Evolutionary conservation across 2,888 invertebrate species (phyloP).

Genomic region (Argyra leucocephala): DNA sequence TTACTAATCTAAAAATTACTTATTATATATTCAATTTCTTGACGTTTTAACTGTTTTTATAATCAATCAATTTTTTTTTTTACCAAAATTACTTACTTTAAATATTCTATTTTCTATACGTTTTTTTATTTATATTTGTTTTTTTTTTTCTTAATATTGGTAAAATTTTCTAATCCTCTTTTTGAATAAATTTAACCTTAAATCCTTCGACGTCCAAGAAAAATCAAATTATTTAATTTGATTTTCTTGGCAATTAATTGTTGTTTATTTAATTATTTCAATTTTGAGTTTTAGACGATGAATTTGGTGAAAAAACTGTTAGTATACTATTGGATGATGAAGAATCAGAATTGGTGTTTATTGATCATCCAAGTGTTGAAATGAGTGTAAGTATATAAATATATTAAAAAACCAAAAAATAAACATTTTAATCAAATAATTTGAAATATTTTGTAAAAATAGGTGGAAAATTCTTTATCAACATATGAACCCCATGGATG

Average conservation of each 20-base stretch:
- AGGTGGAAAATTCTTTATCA: conserved; percentile 80
- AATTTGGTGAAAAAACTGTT: conserved; percentile 82
- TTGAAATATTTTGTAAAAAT: conserved; percentile 19
- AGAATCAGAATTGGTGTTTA: conserved; percentile 81
- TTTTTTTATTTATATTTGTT: too few species aligned
- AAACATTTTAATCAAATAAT: neutral
- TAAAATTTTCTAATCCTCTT: too few species aligned
- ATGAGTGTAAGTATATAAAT: conserved; percentile 67
- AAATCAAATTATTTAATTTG: conserved; percentile 8
- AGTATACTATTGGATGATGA: conserved; percentile 82
- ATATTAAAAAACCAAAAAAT: neutral
- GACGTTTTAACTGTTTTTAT: too few species aligned
- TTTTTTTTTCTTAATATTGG: too few species aligned
- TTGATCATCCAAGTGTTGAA: conserved; percentile 79
- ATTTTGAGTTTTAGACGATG: conserved; percentile 68
- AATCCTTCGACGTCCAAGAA: neutral
- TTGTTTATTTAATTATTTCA: conserved; percentile 40
- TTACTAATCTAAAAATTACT: too few species aligned
- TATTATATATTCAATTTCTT: too few species aligned
- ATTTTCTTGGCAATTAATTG: conserved; percentile 11
- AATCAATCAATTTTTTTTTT: too few species aligned
- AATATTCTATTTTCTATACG: too few species aligned
- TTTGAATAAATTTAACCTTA: too few species aligned
- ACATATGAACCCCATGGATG: conserved; percentile 90
- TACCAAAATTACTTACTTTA: too few species aligned